Evolutionary conservation across 2,888 invertebrate genomes (phyloP).

Genomic region (Oithona nana): DNA sequence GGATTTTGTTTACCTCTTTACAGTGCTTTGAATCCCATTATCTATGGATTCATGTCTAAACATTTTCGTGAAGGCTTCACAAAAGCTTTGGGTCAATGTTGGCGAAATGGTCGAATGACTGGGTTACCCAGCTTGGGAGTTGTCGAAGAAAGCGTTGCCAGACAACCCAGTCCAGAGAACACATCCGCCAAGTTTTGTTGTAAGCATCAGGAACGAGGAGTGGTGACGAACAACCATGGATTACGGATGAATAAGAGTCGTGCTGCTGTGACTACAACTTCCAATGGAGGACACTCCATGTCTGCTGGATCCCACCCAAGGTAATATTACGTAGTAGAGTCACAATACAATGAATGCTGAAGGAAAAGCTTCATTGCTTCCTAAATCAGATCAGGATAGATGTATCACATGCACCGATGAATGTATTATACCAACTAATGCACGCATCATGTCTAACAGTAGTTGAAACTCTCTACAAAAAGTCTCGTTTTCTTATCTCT

Average conservation of each 20-base stretch:
- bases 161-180: background rate
- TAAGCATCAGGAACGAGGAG: background rate
- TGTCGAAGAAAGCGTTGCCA: background rate
- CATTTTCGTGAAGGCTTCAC: constrained; percentile 39
- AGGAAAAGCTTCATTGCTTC: background rate
- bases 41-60: constrained; percentile 53
- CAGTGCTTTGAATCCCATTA: constrained; percentile 49
- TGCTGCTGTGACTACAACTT: background rate
- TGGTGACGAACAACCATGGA: background rate
- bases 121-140: background rate
- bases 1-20: constrained; percentile 20
- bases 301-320: background rate
- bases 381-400: too few relatives aligned
- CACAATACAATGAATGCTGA: background rate
- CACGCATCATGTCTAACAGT: too few relatives aligned
- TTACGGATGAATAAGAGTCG: constrained; percentile 1
- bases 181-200: background rate
- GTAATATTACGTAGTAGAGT: background rate
- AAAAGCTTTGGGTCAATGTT: background rate
- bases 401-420: too few relatives aligned
- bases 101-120: background rate
- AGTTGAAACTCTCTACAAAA: too few relatives aligned
- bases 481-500: background rate
- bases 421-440: too few relatives aligned
- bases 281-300: background rate